Percentiles rank a stretch among this genome's conserved stretches.
phyloP scores from a whole-genome alignment of 2,113 vertebrate species.

The Circaetus cinerascens region DNA sequence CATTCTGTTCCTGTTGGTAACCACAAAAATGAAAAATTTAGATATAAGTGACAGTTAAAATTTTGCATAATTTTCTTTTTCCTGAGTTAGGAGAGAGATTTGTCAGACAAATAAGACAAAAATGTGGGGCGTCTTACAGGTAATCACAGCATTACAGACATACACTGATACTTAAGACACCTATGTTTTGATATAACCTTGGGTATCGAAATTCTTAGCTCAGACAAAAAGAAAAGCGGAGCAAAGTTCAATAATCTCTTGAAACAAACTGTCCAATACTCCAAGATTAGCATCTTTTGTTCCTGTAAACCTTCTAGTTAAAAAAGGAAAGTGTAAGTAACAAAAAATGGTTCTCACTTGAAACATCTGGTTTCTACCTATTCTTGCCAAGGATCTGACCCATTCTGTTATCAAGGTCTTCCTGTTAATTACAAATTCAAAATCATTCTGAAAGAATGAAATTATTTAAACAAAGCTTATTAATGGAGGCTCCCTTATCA shows the following conservation, averaged over 20 bases:
- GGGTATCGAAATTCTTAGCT: background rate
- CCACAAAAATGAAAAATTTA: slow-evolving; percentile 8
- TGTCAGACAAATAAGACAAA: slow-evolving; percentile 20
- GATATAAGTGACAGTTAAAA: slow-evolving; percentile 20
- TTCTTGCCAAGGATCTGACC: background rate
- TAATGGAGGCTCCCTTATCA: background rate
- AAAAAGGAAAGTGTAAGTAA: background rate
- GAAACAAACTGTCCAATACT: background rate
- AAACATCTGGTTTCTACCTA: background rate
- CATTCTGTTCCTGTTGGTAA: background rate
- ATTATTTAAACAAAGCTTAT: background rate
- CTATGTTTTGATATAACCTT: background rate
- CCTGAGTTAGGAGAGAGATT: background rate
- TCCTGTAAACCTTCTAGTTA: background rate
- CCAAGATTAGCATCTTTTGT: background rate
- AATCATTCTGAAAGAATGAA: background rate
- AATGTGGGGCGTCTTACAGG: background rate
- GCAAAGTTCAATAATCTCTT: background rate
- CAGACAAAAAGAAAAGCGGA: background rate
- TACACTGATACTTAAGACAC: background rate
- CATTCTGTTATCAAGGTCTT: background rate
- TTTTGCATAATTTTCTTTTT: slow-evolving; percentile 25
- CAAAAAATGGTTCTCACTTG: background rate
- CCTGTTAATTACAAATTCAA: background rate
- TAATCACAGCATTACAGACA: background rate